Evolutionary conservation across 1,140 invertebrate species (phyloP).

Genomic region (Alviniconcha marisindica): DNA sequence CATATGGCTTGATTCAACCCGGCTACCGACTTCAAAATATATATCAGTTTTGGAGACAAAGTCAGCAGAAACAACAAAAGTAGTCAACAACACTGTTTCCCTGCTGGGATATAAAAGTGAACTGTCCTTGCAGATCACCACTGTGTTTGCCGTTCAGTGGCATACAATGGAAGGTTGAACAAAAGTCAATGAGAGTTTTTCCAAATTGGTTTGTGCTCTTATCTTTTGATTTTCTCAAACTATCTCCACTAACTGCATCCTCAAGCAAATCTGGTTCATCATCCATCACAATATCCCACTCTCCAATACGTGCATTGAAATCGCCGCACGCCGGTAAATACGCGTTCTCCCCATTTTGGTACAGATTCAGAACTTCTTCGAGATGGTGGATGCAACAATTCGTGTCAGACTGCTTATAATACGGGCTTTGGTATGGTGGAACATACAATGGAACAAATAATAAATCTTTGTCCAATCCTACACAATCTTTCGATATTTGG

Average conservation of each 20-base stretch:
- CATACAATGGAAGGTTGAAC: not conserved
- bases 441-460: too few species aligned
- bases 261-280: not conserved
- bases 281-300: not conserved
- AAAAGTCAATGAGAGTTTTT: not conserved
- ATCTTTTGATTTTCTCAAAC: not conserved
- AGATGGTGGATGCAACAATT: too few species aligned
- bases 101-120: not conserved
- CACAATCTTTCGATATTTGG: too few species aligned
- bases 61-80: not conserved
- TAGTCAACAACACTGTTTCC: not conserved
- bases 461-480: too few species aligned
- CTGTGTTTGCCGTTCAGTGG: not conserved
- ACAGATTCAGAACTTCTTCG: too few species aligned
- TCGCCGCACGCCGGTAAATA: not conserved
- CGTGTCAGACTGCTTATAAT: too few species aligned
- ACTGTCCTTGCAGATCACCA: not conserved
- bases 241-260: not conserved
- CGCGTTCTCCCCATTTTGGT: too few species aligned
- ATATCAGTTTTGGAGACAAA: not conserved
- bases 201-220: not conserved
- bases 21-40: too few species aligned
- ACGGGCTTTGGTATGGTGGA: too few species aligned
- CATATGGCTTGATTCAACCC: not conserved
- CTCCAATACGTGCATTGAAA: not conserved